Base-by-base conservation (phyloP, 1,140 invertebrate species). In the Diorhabda sublineata region DNA sequence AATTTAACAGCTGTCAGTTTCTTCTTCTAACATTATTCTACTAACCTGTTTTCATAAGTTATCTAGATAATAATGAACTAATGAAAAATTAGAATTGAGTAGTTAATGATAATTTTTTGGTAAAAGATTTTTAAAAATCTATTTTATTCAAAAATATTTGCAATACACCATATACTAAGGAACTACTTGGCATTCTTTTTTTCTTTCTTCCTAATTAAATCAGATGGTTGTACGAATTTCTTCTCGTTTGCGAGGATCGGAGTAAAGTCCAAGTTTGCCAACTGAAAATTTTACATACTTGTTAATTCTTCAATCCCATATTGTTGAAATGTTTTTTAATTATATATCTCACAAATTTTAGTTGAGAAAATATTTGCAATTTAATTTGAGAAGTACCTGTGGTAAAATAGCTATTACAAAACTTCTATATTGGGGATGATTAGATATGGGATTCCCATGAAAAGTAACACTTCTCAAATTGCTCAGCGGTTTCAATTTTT, bases 361-460 rank as follows among this genome's bases (percentile, higher is more conserved):
- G 11, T 57, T 2, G 56, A 4, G 26, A 57, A 9, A 57, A n/a
- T 57, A 3, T 9, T 57, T 57, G 52, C 52, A 26, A 26, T 26
- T 26, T 26, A 26, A 26, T 26, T 26, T 26, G 26, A 26, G 26
- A 26, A 26, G 6, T 52, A 86, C 74, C 70, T 85, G 83, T 3
- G 85, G 84, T 8, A 87, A 64, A 45, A 84, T 73, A 2, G 82
- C 77, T 2, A 86, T 75, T 0, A 87, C 73, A 63, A 81, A 83
- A 45, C 71, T 73, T 9, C 85, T 78, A 61, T 87, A 87, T 44
- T 76, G 74, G 0, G 81, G 76, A 57, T 80, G 65, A 11, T 80
- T 77, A 57, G 83, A 81, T 0, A 87, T 79, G 2, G 85, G 85
- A 77, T 86, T 86, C 44, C 84, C 85, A 61, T 86, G 84, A 41